Conservation (phyloP, 2,113 vertebrate species). For the Dicrurus megarhynchus region DNA sequence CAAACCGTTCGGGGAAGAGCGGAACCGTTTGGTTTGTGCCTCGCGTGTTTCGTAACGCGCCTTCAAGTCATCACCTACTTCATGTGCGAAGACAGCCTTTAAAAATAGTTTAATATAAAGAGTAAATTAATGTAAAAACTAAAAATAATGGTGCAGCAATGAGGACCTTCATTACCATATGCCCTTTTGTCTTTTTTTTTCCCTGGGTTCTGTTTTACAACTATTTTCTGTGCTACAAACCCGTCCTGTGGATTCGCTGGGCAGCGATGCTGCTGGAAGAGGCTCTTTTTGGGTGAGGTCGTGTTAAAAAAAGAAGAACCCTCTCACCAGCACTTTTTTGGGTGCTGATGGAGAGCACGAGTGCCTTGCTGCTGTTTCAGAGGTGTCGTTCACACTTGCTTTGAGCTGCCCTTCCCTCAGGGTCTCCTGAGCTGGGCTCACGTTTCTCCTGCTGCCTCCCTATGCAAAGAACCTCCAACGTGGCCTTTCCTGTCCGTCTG, state of each 20-base stretch:
- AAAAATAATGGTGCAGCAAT: slow-evolving; percentile 34
- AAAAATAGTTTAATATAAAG: slow-evolving; percentile 17
- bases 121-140: slow-evolving; percentile 37
- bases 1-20: not conserved
- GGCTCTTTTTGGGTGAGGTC: not conserved
- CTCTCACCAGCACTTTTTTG: not conserved
- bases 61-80: not conserved
- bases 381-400: not conserved
- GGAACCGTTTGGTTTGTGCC: slow-evolving; percentile 24
- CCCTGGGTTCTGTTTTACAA: not conserved
- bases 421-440: not conserved
- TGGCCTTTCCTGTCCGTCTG: not conserved
- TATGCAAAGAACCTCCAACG: not conserved
- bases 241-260: not conserved
- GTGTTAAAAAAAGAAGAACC: not conserved
- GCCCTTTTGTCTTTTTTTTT: not conserved
- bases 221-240: not conserved
- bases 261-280: not conserved
- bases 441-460: not conserved
- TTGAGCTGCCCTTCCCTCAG: not conserved
- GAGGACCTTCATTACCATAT: not conserved
- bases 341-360: not conserved
- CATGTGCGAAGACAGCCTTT: slow-evolving; percentile 1
- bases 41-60: not conserved
- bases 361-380: not conserved